These are phyloP conservation scores for Anabas testudineus DNA, from an alignment of 2,797 vertebrate species.

Conservation along the genomic window DNA sequence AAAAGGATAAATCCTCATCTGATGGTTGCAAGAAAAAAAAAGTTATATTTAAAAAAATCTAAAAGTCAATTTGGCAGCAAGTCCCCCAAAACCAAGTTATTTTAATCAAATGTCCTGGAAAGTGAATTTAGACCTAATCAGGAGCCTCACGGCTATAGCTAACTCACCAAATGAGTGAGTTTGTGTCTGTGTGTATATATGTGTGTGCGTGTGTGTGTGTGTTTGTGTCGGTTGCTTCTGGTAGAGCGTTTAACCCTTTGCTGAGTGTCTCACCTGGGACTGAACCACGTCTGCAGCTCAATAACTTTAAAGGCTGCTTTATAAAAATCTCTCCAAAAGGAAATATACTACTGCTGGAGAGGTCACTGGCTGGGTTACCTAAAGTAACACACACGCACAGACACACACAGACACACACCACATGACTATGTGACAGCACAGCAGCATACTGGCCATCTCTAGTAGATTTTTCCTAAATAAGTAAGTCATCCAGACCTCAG, in stretches of 20 bases:
- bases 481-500: conserved; percentile 78
- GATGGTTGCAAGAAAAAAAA: conserved; percentile 23
- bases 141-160: conserved; percentile 52
- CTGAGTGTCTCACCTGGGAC: conserved; percentile 60
- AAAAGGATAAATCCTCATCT: conserved; percentile 23
- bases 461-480: conserved; percentile 77
- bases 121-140: conserved; percentile 77
- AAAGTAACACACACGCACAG: conserved; percentile 24
- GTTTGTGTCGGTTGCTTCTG: conserved; percentile 61
- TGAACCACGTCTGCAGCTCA: conserved; percentile 58
- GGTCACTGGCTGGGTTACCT: conserved; percentile 47
- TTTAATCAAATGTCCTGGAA: conserved; percentile 78
- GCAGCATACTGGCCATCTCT: conserved; percentile 60
- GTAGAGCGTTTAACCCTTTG: conserved; percentile 75
- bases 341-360: conserved; percentile 57
- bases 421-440: conserved; percentile 60
- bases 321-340: conserved; percentile 43
- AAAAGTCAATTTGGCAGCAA: conserved; percentile 39
- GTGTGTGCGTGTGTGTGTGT: conserved; percentile 26
- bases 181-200: conserved; percentile 45
- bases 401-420: conserved; percentile 29
- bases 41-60: conserved; percentile 58
- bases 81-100: conserved; percentile 66
- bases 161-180: conserved; percentile 43
- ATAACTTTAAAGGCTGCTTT: conserved; percentile 68